A percentile compares a stretch with the other conserved stretches of the same genome.
phyloP scores from a whole-genome alignment of 1,140 invertebrate genomes.

The Parapsyche elsis region DNA sequence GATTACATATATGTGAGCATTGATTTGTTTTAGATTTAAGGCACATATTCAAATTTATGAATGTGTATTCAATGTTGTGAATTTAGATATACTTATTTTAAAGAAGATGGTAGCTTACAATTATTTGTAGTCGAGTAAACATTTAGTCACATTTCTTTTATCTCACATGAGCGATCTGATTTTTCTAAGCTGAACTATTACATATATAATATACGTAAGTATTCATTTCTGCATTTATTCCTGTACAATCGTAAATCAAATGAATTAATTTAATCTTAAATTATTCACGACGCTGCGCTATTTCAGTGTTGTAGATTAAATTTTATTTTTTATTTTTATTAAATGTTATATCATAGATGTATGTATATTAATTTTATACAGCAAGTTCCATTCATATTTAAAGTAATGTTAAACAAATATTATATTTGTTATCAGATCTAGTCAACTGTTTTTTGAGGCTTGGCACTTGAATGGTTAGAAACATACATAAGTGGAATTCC shows the following conservation, averaged over 20 bases:
- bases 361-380: no score
- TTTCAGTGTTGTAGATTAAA: no score
- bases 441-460: no score
- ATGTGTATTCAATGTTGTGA: conserved; percentile 23
- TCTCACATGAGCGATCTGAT: background rate
- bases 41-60: conserved; percentile 12
- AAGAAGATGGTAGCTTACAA: background rate
- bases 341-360: no score
- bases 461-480: no score
- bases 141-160: conserved; percentile 4
- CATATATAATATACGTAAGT: background rate
- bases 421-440: no score
- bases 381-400: no score
- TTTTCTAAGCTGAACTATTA: background rate
- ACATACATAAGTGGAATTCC: no score
- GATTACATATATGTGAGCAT: background rate
- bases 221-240: background rate
- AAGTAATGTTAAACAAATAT: no score
- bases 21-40: background rate
- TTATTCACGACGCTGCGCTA: no score
- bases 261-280: background rate
- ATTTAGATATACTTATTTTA: background rate
- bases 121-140: background rate
- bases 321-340: no score
- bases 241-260: background rate